Percentiles rank a stretch among this genome's conserved stretches.
These are phyloP conservation scores for Pyrocoelia pectoralis DNA, from an alignment of 2,888 invertebrate species.

Conservation along the genomic window DNA sequence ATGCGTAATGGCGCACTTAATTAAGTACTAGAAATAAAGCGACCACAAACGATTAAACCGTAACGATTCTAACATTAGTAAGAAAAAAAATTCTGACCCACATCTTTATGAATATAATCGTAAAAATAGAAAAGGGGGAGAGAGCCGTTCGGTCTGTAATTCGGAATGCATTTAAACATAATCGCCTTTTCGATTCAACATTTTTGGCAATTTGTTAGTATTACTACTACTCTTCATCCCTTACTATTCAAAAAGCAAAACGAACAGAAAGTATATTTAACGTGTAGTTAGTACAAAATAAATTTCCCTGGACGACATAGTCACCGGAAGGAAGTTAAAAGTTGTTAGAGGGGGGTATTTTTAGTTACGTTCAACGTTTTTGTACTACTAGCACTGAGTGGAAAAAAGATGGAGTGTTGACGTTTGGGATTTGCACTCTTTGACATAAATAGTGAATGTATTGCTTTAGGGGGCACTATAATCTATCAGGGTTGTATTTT, in stretches of 20 bases:
- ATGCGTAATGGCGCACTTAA: background rate
- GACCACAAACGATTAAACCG: background rate
- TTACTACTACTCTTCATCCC: background rate
- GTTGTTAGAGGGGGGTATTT: constrained; percentile 21
- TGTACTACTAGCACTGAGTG: constrained; percentile 9
- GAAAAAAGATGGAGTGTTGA: constrained; percentile 28
- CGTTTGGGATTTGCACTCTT: constrained; percentile 27
- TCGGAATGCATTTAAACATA: constrained; percentile 16
- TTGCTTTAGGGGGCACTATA: constrained; percentile 26
- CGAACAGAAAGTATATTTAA: constrained; percentile 35
- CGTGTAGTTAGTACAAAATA: constrained; percentile 35
- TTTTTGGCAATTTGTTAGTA: background rate
- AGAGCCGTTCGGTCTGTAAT: background rate
- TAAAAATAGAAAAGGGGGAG: background rate
- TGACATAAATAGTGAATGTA: constrained; percentile 30
- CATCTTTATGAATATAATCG: constrained; percentile 1
- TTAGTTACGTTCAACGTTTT: constrained; percentile 27
- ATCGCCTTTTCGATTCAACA: constrained; percentile 12
- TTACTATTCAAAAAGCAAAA: constrained; percentile 15
- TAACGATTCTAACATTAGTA: background rate
- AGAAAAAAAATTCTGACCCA: background rate
- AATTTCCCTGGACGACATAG: constrained; percentile 35
- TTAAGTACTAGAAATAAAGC: background rate
- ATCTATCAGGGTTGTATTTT: constrained; percentile 27
- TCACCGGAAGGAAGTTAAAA: constrained; percentile 35